Conservation (phyloP, 2,113 vertebrate genomes). For the Corythornis cristatus region DNA sequence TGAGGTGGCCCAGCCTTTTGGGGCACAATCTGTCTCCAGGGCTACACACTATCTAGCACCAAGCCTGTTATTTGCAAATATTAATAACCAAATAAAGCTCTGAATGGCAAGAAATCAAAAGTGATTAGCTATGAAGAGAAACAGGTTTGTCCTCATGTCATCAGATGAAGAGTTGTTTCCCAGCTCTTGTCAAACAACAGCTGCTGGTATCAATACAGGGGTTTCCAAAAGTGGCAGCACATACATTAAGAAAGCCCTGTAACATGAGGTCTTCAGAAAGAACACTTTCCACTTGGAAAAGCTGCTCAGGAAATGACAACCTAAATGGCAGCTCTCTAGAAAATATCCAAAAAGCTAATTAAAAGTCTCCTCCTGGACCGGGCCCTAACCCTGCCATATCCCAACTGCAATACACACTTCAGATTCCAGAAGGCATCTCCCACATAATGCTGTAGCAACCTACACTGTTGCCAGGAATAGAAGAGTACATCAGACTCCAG, state of each 20-base stretch:
- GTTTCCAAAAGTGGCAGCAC: background rate
- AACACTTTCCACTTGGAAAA: background rate
- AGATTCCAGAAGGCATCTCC: slow-evolving; percentile 65
- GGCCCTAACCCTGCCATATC: slow-evolving; percentile 33
- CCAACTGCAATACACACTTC: slow-evolving; percentile 14
- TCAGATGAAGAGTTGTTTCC: background rate
- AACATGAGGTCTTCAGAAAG: background rate
- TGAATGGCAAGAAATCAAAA: background rate
- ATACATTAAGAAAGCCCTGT: background rate
- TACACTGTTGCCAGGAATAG: slow-evolving; percentile 62
- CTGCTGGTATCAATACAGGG: background rate
- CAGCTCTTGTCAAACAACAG: background rate
- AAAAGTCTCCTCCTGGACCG: background rate
- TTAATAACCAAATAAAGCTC: background rate
- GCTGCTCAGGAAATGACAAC: background rate
- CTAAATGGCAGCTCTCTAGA: background rate
- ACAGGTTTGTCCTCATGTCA: background rate
- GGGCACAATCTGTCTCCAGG: background rate
- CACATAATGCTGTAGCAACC: slow-evolving; percentile 54
- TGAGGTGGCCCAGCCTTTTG: background rate
- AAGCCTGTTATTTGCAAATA: background rate
- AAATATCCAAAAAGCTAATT: slow-evolving; percentile 19
- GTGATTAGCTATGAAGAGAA: background rate
- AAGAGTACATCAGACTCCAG: slow-evolving; percentile 61
- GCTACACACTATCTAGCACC: background rate